Percentiles rank a stretch among this genome's conserved stretches.
Evolutionary conservation across 2,797 vertebrate species (phyloP).

Genomic region (Sandelia bainsii): DNA sequence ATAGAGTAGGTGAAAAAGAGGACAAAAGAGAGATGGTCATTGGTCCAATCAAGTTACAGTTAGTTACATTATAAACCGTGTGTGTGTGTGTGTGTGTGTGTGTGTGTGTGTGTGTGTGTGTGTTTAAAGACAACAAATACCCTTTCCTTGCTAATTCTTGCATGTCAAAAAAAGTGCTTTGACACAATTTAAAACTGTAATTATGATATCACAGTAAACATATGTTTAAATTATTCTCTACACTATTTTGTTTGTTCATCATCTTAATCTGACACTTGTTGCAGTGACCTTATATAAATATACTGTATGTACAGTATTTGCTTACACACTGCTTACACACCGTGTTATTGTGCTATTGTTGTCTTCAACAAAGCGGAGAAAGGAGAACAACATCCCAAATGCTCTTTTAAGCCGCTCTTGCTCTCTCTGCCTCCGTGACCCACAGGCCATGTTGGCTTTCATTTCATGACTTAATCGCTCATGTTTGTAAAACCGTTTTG

Average conservation of each 20-base stretch:
- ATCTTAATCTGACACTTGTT: slow-evolving; percentile 11
- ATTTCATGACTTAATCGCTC: slow-evolving; percentile 69
- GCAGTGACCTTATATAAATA: not conserved
- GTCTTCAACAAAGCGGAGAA: slow-evolving; percentile 74
- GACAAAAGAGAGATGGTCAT: slow-evolving; percentile 32
- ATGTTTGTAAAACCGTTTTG: slow-evolving; percentile 50
- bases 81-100: too few species aligned
- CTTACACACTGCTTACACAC: slow-evolving; percentile 22
- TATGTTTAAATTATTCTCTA: not conserved
- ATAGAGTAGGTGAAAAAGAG: slow-evolving; percentile 50
- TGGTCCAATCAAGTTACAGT: not conserved
- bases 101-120: too few species aligned
- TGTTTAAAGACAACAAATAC: too few species aligned
- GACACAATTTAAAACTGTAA: not conserved
- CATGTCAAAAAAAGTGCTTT: not conserved
- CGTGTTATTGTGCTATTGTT: slow-evolving; percentile 43
- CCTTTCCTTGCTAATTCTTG: not conserved
- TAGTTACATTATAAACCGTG: not conserved
- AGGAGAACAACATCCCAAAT: slow-evolving; percentile 71
- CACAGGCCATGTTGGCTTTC: slow-evolving; percentile 68
- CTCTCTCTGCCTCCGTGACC: slow-evolving; percentile 62
- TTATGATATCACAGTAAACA: not conserved
- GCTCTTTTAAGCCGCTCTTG: slow-evolving; percentile 70
- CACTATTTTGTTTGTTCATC: slow-evolving; percentile 7
- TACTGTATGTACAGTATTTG: not conserved